Evolutionary conservation across 2,797 vertebrate species (phyloP), one percentile per base, ranked within the genome.

Genomic region (Phylloscopus collybita): DNA sequence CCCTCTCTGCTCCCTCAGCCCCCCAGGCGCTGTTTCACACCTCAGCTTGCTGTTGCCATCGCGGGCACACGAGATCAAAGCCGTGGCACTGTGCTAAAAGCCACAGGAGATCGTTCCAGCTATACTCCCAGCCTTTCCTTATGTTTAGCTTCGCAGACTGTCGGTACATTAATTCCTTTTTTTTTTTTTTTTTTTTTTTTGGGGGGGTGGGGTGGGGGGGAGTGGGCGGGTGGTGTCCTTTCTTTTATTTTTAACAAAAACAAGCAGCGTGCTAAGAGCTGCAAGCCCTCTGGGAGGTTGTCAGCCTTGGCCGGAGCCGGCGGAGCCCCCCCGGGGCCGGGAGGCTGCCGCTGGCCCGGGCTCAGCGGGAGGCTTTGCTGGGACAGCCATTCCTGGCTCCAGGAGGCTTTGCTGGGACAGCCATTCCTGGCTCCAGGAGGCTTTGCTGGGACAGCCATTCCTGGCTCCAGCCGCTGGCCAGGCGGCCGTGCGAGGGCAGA

Each of bases 281-380:
- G 16, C 78, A 80, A 23, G 15, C 80, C 65, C 66, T 15, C 73
- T 26, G 90, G 85, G 92, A 80, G 51, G 45, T 70, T 83, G 40
- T 51, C 74, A 93, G 60, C 85, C 72, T 88, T 95, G 94, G 92
- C 95, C 25, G 15, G 86, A 80, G 92, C 67, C 1, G 32, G 45
- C 36, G 1, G 76, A 82, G 60, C 60, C n/a, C 20, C 75, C 74
- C 88, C 56, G 64, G 85, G 86, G 88, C 95, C 95, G 57, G 97
- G 97, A 97, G 95, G 95, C 95, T 80, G 91, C 80, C 34, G 50
- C 91, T 96, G 94, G 94, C 95, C 26, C 1, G 53, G 72, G 84
- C 92, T 92, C 94, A 95, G 93, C 80, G 4, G 70, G 84, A 76
- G 30, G 88, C 67, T 90, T 15, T 57, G 34, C 78, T 93, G 94